These are phyloP conservation scores for Rhizoglyphus robini DNA, from an alignment of 1,140 invertebrate species.

Conservation along the genomic window DNA sequence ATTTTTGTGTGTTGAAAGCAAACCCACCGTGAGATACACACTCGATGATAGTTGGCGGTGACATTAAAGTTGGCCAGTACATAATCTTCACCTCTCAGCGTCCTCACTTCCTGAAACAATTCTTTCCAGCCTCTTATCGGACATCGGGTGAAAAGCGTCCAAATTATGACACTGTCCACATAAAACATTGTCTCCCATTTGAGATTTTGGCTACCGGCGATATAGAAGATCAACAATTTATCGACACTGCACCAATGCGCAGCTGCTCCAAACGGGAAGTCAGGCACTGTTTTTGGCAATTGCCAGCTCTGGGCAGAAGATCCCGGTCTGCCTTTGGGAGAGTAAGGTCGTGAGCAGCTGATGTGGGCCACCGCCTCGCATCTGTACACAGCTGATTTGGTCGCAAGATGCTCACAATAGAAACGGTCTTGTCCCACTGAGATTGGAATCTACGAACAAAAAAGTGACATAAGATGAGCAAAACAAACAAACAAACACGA, in stretches of 20 bases:
- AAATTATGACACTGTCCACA: conserved; percentile 1
- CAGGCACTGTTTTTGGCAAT: neutral
- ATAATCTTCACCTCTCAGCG: neutral
- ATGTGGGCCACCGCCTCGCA: no score
- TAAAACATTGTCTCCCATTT: conserved; percentile 22
- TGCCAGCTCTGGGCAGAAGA: neutral
- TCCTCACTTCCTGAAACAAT: neutral
- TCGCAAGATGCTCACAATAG: no score
- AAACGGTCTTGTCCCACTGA: no score
- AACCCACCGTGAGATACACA: conserved; percentile 50
- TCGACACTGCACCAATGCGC: conserved; percentile 81
- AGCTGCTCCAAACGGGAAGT: conserved; percentile 75
- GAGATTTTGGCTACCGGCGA: conserved; percentile 41
- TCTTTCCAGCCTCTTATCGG: neutral
- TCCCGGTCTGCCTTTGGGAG: neutral
- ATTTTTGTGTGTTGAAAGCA: conserved; percentile 41
- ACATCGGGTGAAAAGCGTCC: neutral
- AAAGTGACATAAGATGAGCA: no score
- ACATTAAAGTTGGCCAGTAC: conserved; percentile 40
- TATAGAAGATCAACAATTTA: conserved; percentile 47
- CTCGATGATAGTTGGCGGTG: conserved; percentile 60
- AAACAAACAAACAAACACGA: no score
- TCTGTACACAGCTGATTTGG: no score
- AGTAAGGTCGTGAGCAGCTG: neutral
- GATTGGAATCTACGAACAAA: no score